Evolutionary conservation across 2,113 vertebrate genomes (phyloP), one percentile per base, ranked within the genome.

Genomic region (Montifringilla adamsi): DNA sequence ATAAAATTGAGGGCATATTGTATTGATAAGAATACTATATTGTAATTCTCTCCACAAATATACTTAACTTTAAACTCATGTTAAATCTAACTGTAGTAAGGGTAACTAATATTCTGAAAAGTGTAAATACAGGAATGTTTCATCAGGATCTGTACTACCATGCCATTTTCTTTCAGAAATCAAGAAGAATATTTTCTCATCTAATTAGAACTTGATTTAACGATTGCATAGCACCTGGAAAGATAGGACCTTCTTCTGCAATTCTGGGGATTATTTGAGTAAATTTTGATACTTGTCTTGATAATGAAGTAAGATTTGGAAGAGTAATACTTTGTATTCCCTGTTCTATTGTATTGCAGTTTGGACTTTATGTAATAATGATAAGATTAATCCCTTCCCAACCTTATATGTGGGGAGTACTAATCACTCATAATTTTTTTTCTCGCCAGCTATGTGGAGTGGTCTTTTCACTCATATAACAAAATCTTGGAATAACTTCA

Each of bases 401-500:
- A 13, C 15, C 50, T 6, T 44, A 21, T 18, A 47, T 10, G 6
- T 31, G 37, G 27, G 19, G 39, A 11, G 3, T 67, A 63, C 53
- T 39, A 39, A 23, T 77, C 55, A 22, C 13, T 49, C 2, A 2
- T 62, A 1, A 79, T 43, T 4, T 13, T 73, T 15, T 73, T 64
- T 46, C 2, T 5, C 8, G 41, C 9, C 84, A 99, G 99, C 99
- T n/a, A 98, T 99, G 98, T 99, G 99, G 99, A 99, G 99, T 83
- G 99, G 99, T 56, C 98, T 98, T 89, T 99, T 99, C 97, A 98
- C 98, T 86, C 99, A 99, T 94, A 96, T 99, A 95, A 99, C 99
- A 84, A 98, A 99, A 95, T 99, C 99, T 13, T 99, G 99, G 99
- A 99, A 99, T 98, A 99, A 99, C 93, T 99, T 98, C 96, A 99